Evolutionary conservation across 2,888 invertebrate genomes (phyloP).

Genomic region (Agrochola macilenta): DNA sequence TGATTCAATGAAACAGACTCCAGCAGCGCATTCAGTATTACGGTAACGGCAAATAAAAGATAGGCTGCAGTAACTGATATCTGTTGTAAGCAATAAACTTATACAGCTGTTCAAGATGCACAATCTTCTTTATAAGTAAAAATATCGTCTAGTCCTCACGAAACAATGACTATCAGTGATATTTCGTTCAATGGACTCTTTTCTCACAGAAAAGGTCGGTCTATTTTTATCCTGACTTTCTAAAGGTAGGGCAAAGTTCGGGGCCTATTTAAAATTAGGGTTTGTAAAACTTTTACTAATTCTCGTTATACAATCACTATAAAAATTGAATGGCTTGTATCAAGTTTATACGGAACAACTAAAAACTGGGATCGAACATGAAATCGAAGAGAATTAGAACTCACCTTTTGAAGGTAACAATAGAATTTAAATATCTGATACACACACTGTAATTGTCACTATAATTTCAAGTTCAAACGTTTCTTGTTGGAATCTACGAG

Average conservation of each 20-base stretch:
- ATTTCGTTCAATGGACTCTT: conserved; percentile 17
- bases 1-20: not conserved
- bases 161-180: conserved; percentile 34
- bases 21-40: not conserved
- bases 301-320: conserved; percentile 25
- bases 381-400: conserved; percentile 36
- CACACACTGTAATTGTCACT: conserved; percentile 23
- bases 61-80: not conserved
- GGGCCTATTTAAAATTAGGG: conserved; percentile 18
- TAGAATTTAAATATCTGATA: conserved; percentile 49
- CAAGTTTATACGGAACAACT: conserved; percentile 13
- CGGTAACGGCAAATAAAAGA: not conserved
- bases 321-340: conserved; percentile 15
- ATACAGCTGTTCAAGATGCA: conserved; percentile 31
- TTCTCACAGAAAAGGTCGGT: conserved; percentile 17
- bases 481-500: conserved; percentile 55
- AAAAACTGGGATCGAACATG: conserved; percentile 43
- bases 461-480: conserved; percentile 16
- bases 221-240: conserved; percentile 34
- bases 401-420: conserved; percentile 50
- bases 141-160: not conserved
- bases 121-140: conserved; percentile 3
- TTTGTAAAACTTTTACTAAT: conserved; percentile 43
- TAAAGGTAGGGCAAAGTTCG: conserved; percentile 28
- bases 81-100: conserved; percentile 2